Conservation (phyloP, 1,140 invertebrate genomes). For the Pseudomyrmex pallidus region DNA sequence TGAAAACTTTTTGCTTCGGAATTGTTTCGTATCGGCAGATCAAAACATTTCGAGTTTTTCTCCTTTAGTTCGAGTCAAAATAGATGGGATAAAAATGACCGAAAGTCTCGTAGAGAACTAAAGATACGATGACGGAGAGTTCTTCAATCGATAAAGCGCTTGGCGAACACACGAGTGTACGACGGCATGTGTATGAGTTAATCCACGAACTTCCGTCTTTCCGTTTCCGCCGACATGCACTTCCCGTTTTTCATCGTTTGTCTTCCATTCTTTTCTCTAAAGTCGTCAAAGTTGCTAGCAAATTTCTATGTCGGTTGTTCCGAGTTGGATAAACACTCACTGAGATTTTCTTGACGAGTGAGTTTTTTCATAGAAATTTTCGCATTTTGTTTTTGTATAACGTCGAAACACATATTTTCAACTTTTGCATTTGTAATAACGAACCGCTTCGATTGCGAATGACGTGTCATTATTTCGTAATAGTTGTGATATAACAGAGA, state of each 20-base stretch:
- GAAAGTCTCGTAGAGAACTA: background rate
- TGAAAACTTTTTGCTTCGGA: background rate
- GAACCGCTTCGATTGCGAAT: background rate
- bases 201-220: slow-evolving; percentile 16
- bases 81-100: background rate
- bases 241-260: background rate
- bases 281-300: background rate
- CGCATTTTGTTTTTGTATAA: too few species aligned
- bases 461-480: slow-evolving; percentile 22
- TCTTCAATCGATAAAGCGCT: background rate
- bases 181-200: background rate
- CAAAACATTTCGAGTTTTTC: background rate
- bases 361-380: background rate
- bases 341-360: slow-evolving; percentile 5
- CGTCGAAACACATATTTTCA: too few species aligned
- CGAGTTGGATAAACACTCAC: background rate
- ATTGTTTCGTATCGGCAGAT: background rate
- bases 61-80: background rate
- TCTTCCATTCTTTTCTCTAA: slow-evolving; percentile 24
- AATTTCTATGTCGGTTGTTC: background rate
- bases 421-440: background rate
- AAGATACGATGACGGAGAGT: background rate
- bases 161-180: background rate
- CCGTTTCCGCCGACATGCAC: background rate
- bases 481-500: background rate